Base-by-base conservation (phyloP, 2,888 invertebrate genomes). In the Itoplectis maculator region DNA sequence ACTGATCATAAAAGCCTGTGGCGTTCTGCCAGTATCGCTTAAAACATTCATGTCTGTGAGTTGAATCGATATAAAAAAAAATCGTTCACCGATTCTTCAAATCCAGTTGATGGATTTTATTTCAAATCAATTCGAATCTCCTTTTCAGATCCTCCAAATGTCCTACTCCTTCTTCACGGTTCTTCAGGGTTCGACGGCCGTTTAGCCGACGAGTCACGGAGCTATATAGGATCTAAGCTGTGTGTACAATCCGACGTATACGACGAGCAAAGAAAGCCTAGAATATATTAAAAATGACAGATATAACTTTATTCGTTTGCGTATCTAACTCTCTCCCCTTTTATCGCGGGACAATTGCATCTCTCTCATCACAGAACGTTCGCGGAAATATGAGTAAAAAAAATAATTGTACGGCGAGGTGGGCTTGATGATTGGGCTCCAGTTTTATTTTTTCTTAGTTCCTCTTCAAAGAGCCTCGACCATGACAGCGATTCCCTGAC, bases 401-500 rank as follows among this genome's bases (percentile, higher is more conserved):
- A 35, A 77, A 47, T 63, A 56, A 47, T 76, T 11, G 51, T 61
- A 61, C 42, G 35, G 51, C 11, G 23, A 18, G 56, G 8, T 42
- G 2, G 29, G 29, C 29, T 40, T 73, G 51, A 23, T 13, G n/a
- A 29, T 18, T 29, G 9, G n/a, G 69, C 35, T 68, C 35, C 2
- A 37, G 6, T 37, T 69, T 20, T 40, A 18, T 63, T 37, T 45
- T 47, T 20, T 6, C 9, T 23, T 7, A 5, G 2, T 23, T 7
- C 61, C 20, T 68, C 76, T 87, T 94, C 94, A 96, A 84, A 96
- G 93, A 42, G 95, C 93, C 93, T 99, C 99, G 59, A 99, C 91
- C 91, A 99, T 94, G 13, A 99, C 89, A 1, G 99, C 98, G 90
- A 99, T 99, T 81, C 99, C 99, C 94, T 99, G 99, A 2, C 99